Conservation (phyloP, 2,888 invertebrate genomes). For the Mimumesa dahlbomi region DNA sequence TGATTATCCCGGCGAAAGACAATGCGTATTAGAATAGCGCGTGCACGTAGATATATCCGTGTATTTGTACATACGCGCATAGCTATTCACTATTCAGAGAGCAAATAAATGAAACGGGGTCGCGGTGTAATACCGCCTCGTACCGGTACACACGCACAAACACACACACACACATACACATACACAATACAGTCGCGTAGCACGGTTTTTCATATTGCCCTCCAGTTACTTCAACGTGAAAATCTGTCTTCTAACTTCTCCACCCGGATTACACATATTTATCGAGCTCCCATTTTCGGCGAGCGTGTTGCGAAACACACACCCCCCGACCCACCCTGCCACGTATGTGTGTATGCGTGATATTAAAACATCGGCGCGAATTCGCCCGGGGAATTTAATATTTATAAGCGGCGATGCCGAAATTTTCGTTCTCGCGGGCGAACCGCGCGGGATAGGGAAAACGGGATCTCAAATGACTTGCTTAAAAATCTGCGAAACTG, state of each 20-base stretch:
- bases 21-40: conserved; percentile 41
- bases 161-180: no score
- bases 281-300: background rate
- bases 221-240: conserved; percentile 46
- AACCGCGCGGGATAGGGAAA: no score
- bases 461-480: no score
- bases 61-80: conserved; percentile 10
- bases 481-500: no score
- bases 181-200: no score
- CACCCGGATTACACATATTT: background rate
- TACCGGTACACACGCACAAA: conserved; percentile 29
- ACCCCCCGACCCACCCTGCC: no score
- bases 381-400: no score
- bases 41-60: background rate
- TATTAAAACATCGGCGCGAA: no score
- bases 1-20: conserved; percentile 41
- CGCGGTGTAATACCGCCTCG: conserved; percentile 56
- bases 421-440: no score
- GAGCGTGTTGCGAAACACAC: no score
- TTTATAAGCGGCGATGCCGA: no score
- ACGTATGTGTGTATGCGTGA: no score
- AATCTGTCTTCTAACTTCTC: conserved; percentile 36
- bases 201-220: conserved; percentile 57
- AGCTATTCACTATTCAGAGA: conserved; percentile 53
- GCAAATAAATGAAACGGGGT: conserved; percentile 66